Percentiles rank a stretch among this genome's conserved stretches.
phyloP scores from a whole-genome alignment of 1,140 invertebrate genomes.

The Polyergus mexicanus region DNA sequence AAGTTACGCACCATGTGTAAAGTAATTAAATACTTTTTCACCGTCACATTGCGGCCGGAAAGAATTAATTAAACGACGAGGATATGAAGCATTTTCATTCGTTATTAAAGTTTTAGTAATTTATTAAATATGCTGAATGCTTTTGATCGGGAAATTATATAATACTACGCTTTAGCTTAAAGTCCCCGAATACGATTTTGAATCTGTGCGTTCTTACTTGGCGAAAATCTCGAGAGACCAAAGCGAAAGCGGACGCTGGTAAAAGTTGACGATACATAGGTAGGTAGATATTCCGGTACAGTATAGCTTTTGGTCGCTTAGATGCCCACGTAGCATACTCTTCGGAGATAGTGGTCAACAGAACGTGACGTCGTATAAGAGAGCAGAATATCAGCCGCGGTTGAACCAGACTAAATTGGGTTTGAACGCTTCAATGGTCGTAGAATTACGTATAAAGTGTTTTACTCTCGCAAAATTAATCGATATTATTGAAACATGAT shows the following conservation, averaged over 20 bases:
- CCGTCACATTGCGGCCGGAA: constrained; percentile 46
- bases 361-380: constrained; percentile 54
- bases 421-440: not conserved
- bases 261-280: constrained; percentile 54
- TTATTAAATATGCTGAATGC: too few relatives aligned
- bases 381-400: constrained; percentile 29
- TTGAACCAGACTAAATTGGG: not conserved
- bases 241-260: not conserved
- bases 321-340: constrained; percentile 44
- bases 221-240: constrained; percentile 6
- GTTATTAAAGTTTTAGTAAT: constrained; percentile 45
- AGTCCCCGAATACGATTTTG: constrained; percentile 15
- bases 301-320: constrained; percentile 4
- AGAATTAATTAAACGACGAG: constrained; percentile 63
- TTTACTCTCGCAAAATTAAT: constrained; percentile 2
- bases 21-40: constrained; percentile 59
- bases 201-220: constrained; percentile 54
- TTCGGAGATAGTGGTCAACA: constrained; percentile 38
- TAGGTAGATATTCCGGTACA: constrained; percentile 2
- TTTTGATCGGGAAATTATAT: not conserved
- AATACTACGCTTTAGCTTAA: not conserved
- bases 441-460: constrained; percentile 6
- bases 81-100: constrained; percentile 55
- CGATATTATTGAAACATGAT: not conserved
- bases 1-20: constrained; percentile 43